These are phyloP conservation scores for Neotoma lepida DNA, from an alignment of 2,113 vertebrate species.

Conservation along the genomic window DNA sequence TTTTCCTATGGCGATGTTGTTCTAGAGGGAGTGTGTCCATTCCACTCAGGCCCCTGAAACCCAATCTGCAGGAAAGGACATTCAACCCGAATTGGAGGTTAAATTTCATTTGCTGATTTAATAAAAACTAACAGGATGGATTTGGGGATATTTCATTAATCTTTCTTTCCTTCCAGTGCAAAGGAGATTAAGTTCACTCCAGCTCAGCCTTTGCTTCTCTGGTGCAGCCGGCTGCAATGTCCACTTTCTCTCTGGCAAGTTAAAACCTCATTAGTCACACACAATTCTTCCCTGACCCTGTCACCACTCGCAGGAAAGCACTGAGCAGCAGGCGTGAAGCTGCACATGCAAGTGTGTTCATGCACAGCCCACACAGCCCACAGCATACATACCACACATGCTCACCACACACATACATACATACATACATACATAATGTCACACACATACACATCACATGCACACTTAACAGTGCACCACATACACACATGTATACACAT, in stretches of 20 bases:
- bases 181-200: constrained; percentile 96
- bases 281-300: constrained; percentile 92
- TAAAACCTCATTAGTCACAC: constrained; percentile 94
- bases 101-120: constrained; percentile 97
- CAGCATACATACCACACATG: too few relatives aligned
- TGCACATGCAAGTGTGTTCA: neutral
- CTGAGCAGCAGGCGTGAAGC: constrained; percentile 58
- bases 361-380: neutral
- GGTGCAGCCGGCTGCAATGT: constrained; percentile 88
- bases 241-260: constrained; percentile 90
- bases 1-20: constrained; percentile 85
- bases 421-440: too few relatives aligned
- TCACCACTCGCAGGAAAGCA: constrained; percentile 85
- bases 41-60: constrained; percentile 88
- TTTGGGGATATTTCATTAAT: constrained; percentile 99
- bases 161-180: constrained; percentile 95
- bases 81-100: constrained; percentile 88
- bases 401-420: neutral
- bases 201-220: constrained; percentile 90
- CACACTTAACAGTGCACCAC: neutral
- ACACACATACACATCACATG: neutral
- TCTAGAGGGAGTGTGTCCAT: constrained; percentile 82
- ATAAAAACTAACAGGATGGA: constrained; percentile 98
- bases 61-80: constrained; percentile 90
- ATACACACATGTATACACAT: neutral